Evolutionary conservation across 2,888 invertebrate genomes (phyloP), one percentile per base, ranked within the genome.

Genomic region (Acrobasis suavella): DNA sequence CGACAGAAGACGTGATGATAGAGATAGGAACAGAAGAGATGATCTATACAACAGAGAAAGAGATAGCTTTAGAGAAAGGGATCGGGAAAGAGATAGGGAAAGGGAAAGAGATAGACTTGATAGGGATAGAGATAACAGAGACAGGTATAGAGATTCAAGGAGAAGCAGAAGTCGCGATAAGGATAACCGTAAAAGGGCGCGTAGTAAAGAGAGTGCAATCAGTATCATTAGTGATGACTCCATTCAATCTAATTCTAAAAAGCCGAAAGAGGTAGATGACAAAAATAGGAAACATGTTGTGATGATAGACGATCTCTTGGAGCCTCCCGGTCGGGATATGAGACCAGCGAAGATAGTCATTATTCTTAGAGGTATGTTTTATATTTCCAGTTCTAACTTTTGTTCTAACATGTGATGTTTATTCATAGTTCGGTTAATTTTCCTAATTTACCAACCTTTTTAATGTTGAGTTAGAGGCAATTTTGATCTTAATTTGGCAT

Each of bases 261-360:
- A 82, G 66, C 39, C 75, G 0, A 88, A 78, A 65, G 83, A 86
- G 7, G 60, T 61, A 14, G 69, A 70, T 60, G 76, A 69, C 72
- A 82, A 69, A 67, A 87, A 63, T 67, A 66, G 87, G 72, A 81
- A 87, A 77, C 86, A 85, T 67, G 22, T 88, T 38, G 94, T 95
- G 49, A 94, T 93, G 86, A 95, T 98, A 72, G 97, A 98, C 79
- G 98, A 98, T 81, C 87, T 99, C 65, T 87, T 98, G 58, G 94
- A 95, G 78, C 86, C 94, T 22, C 98, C 98, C 2, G 97, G 97
- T 9, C 94, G 98, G 58, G 92, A 94, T 65, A 95, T 94, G 72
- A 94, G 99, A 72, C 97, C 98, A 17, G 93, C 93, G 12, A 94
- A 94, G 83, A 95, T 99, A 73, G 97, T 97, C 39, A 95, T 98